phyloP scores from a whole-genome alignment of 2,113 vertebrate genomes.

The Poeciliopsis occidentalis region DNA sequence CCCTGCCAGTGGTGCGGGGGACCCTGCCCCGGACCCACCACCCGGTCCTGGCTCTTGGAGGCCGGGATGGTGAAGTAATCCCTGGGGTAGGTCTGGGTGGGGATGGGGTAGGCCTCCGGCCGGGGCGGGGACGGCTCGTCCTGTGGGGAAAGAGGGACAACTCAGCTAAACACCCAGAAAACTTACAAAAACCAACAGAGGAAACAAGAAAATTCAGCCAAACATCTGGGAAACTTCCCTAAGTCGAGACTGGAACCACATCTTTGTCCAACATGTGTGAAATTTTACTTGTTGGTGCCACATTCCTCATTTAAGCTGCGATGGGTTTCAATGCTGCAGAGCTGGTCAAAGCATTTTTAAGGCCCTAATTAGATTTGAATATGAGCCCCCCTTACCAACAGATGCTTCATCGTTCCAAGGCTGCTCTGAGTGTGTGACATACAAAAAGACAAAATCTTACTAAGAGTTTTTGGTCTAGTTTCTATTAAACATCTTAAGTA shows the following conservation, averaged over 20 bases:
- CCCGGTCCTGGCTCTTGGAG: slow-evolving; percentile 91
- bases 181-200: not conserved
- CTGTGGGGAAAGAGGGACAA: slow-evolving; percentile 65
- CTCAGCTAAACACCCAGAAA: not conserved
- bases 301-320: slow-evolving; percentile 40
- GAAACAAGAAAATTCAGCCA: not conserved
- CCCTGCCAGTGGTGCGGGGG: slow-evolving; percentile 86
- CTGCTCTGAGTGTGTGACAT: too few relatives aligned
- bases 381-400: too few relatives aligned
- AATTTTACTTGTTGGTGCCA: slow-evolving; percentile 4
- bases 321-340: not conserved
- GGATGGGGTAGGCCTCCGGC: slow-evolving; percentile 96
- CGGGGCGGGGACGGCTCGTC: slow-evolving; percentile 87
- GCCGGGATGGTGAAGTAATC: slow-evolving; percentile 98
- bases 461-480: too few relatives aligned
- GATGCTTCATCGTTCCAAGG: too few relatives aligned
- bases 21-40: slow-evolving; percentile 77
- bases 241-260: too few relatives aligned
- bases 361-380: too few relatives aligned
- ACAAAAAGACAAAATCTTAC: too few relatives aligned
- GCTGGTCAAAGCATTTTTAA: too few relatives aligned
- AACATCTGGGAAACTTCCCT: too few relatives aligned
- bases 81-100: slow-evolving; percentile 94
- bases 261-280: not conserved
- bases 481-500: too few relatives aligned